A percentile compares a stretch with the other conserved stretches of the same genome.
Conservation (phyloP, 2,113 vertebrate species). For the Lophura nycthemera region DNA sequence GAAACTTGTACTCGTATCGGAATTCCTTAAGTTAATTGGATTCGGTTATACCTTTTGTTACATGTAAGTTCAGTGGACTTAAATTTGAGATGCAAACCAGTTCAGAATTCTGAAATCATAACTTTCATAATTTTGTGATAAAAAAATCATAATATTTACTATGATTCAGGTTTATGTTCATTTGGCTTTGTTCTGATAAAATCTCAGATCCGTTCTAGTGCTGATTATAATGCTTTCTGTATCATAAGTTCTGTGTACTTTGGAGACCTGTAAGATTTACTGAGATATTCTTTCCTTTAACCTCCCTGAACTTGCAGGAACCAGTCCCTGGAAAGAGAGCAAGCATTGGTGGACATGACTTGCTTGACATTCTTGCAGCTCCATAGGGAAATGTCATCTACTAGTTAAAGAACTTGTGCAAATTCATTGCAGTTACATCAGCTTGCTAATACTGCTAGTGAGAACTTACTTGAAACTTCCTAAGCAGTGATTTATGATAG, state of each 20-base stretch:
- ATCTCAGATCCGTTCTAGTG: not conserved
- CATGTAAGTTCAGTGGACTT: not conserved
- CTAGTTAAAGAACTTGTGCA: not conserved
- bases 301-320: not conserved
- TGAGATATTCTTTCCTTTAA: not conserved
- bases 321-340: not conserved
- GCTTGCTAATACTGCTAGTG: not conserved
- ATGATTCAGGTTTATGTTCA: not conserved
- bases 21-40: not conserved
- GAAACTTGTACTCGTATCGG: not conserved
- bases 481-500: not conserved
- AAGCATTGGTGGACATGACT: not conserved
- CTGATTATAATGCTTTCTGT: not conserved
- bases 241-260: not conserved
- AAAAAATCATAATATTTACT: not conserved
- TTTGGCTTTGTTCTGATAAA: not conserved
- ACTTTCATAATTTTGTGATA: not conserved
- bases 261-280: accelerated
- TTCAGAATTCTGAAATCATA: not conserved
- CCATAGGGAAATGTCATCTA: not conserved
- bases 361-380: not conserved
- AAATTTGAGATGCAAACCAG: not conserved
- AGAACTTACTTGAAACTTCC: not conserved
- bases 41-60: not conserved
- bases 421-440: not conserved